These are phyloP conservation scores for Lasioglossum marginatum DNA, from an alignment of 2,888 invertebrate species.

Conservation along the genomic window DNA sequence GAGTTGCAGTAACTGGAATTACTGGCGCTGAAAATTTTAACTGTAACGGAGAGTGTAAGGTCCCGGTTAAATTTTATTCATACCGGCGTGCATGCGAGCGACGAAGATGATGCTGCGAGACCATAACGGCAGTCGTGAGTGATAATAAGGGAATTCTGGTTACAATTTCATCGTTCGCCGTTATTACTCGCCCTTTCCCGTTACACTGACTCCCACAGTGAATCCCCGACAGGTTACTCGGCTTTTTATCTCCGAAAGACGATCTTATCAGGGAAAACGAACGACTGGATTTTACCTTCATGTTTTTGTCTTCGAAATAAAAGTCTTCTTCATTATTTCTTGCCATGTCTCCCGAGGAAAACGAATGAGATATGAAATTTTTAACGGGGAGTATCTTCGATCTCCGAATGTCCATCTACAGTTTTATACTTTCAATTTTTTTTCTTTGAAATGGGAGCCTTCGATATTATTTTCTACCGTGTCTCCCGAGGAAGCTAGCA, in stretches of 20 bases:
- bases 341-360: background rate
- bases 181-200: background rate
- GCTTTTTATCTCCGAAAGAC: background rate
- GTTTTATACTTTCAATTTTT: background rate
- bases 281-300: background rate
- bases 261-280: background rate
- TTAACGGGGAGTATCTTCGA: background rate
- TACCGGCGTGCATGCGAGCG: background rate
- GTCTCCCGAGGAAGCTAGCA: background rate
- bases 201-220: background rate
- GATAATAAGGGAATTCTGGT: conserved; percentile 22
- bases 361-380: background rate
- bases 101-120: background rate
- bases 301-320: background rate
- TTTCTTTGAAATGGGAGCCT: background rate
- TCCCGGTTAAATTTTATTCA: conserved; percentile 19
- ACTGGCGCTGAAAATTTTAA: conserved; percentile 22
- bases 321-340: background rate
- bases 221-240: background rate
- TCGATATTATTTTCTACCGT: background rate
- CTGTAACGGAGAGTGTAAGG: conserved; percentile 20
- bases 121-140: conserved; percentile 14
- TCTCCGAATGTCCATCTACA: background rate
- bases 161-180: conserved; percentile 1
- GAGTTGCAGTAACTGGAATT: conserved; percentile 20